These are phyloP conservation scores for Myrmophylax atrothorax DNA, from an alignment of 2,113 vertebrate genomes.

Conservation along the genomic window DNA sequence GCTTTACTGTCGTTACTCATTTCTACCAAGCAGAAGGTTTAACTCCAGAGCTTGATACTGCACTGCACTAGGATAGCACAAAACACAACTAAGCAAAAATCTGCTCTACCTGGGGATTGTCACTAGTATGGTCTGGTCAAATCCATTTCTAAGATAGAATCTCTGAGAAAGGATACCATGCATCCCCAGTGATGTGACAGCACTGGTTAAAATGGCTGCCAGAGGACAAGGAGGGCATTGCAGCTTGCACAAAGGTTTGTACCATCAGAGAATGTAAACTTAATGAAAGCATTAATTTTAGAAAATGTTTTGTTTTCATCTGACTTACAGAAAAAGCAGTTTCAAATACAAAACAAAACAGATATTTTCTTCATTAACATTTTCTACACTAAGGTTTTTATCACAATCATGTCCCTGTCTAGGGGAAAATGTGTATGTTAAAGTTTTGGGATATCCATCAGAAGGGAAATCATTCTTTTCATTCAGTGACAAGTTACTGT, in stretches of 20 bases:
- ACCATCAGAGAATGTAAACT: not conserved
- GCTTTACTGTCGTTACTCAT: not conserved
- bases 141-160: not conserved
- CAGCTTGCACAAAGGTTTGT: not conserved
- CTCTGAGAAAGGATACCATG: not conserved
- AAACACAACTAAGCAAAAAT: not conserved
- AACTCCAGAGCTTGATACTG: not conserved
- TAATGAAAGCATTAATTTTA: not conserved
- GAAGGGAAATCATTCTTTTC: not conserved
- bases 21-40: not conserved
- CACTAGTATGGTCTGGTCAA: not conserved
- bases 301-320: not conserved
- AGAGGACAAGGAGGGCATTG: not conserved
- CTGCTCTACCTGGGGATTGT: not conserved
- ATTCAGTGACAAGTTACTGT: not conserved
- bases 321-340: not conserved
- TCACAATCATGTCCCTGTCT: not conserved
- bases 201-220: accelerated
- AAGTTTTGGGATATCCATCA: not conserved
- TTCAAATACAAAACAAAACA: not conserved
- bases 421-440: not conserved
- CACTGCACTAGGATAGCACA: not conserved
- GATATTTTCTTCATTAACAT: not conserved
- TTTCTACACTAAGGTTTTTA: not conserved
- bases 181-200: accelerated